Evolutionary conservation across 2,888 invertebrate species (phyloP).

Genomic region (Thera britannica): DNA sequence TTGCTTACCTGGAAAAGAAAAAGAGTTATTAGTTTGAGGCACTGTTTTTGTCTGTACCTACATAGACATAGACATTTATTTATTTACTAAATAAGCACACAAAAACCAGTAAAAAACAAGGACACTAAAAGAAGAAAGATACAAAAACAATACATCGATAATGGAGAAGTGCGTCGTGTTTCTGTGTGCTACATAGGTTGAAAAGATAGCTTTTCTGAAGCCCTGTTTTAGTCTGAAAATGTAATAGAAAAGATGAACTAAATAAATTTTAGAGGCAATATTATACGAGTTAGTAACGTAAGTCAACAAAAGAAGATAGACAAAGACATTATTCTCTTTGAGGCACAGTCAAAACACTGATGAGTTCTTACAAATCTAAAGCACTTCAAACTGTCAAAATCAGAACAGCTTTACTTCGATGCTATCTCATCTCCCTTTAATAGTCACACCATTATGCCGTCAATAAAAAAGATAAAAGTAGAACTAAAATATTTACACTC

Average conservation of each 20-base stretch:
- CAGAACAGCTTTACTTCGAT: constrained; percentile 27
- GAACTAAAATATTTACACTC: constrained; percentile 77
- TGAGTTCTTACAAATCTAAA: constrained; percentile 2
- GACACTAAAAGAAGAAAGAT: too few species aligned
- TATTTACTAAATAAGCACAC: too few species aligned
- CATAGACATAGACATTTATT: too few species aligned
- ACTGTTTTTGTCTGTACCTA: not conserved
- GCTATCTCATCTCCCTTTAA: constrained; percentile 43
- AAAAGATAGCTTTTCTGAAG: too few species aligned
- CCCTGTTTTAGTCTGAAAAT: too few species aligned
- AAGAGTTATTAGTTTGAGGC: constrained; percentile 1
- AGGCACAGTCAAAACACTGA: not conserved
- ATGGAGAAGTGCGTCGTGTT: too few species aligned
- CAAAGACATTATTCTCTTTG: not conserved
- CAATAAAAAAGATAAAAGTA: constrained; percentile 55
- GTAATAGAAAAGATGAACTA: too few species aligned
- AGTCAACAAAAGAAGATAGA: not conserved
- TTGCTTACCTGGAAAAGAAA: constrained; percentile 33
- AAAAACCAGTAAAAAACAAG: too few species aligned
- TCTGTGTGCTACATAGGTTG: too few species aligned
- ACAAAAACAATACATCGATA: too few species aligned
- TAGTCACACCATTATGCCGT: constrained; percentile 49
- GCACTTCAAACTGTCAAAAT: constrained; percentile 17
- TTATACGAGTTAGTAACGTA: too few species aligned
- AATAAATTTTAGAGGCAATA: too few species aligned